Base-by-base conservation (phyloP, 1,140 invertebrate genomes). In the Aphelenchoides avenae region DNA sequence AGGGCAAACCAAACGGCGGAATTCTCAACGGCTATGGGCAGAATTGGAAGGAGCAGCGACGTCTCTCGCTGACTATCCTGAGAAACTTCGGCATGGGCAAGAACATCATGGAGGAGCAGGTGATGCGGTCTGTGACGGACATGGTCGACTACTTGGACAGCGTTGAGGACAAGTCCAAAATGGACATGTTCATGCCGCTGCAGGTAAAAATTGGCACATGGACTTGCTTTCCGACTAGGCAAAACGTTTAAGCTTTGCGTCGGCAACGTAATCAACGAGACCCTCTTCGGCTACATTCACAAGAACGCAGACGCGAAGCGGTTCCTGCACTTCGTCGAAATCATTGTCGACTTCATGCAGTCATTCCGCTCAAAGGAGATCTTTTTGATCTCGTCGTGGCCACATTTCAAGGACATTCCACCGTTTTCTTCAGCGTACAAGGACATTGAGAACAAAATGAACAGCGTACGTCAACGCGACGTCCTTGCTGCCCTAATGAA, bases 61-160 rank as follows among this genome's bases (percentile, higher is more conserved):
- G 46, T n/a, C 13, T 22, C 13, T 11, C 46, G 15, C 11, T 48
- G n/a, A 7, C 7, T 9, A 48, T 48, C 46, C 46, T 48, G 7
- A 39, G 46, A 34, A 48, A 48, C 22, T 48, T 48, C 20, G 46
- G 46, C 9, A 48, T 48, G 46, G 26, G 46, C 7, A 48, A 48
- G 20, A 9, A 26, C 7, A 40, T 7, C 6, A 48, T 48, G 46
- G 46, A 48, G 46, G 46, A 48, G 46, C 11, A 48, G 26, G 26
- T 48, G 9, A 48, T 48, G 46, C 9, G 11, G 6, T 48, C 22
- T 6, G 11, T 31, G 26, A 7, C 30, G 9, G 46, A 48, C 26
- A 6, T 48, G 22, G 26, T 48, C 22, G 46, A 48, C 13, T 39
- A 48, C 18, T 13, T 48, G 9, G 22, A 48, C 11, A 27, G 26